A percentile compares a stretch with the other conserved stretches of the same genome.
Conservation (phyloP, 2,888 invertebrate species). For the Drosophila niveifrons region DNA sequence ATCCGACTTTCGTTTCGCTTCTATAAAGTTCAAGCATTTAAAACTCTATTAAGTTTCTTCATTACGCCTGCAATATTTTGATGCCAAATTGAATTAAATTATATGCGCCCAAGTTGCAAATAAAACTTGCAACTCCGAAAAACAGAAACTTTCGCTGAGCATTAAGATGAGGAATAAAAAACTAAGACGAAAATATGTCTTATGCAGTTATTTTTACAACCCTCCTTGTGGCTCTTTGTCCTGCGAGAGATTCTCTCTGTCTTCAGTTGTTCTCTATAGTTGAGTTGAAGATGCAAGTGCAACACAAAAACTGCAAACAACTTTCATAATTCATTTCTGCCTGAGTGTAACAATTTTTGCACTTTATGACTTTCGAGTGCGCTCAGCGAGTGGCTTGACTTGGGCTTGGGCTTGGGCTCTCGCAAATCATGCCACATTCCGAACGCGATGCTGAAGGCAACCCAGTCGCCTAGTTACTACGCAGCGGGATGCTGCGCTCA, state of each 20-base stretch:
- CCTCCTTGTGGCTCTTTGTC: constrained; percentile 6
- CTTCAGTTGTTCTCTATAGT: constrained; percentile 18
- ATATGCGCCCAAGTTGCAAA: constrained; percentile 64
- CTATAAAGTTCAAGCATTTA: constrained; percentile 41
- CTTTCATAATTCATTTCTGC: constrained; percentile 80
- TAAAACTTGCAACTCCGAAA: constrained; percentile 52
- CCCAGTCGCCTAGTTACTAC: constrained; percentile 8
- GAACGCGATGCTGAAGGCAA: constrained; percentile 26
- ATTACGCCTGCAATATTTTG: constrained; percentile 66
- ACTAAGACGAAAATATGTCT: constrained; percentile 56
- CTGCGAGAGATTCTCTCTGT: constrained; percentile 15
- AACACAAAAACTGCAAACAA: constrained; percentile 68
- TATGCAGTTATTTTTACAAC: constrained; percentile 38
- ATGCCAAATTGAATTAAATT: constrained; percentile 74
- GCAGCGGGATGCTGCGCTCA: constrained; percentile 47
- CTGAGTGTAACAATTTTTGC: constrained; percentile 82
- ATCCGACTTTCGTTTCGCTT: constrained; percentile 29
- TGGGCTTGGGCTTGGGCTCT: constrained; percentile 6
- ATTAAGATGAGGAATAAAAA: constrained; percentile 6
- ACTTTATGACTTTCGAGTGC: constrained; percentile 79
- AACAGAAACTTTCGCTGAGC: constrained; percentile 55
- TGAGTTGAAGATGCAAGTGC: constrained; percentile 41
- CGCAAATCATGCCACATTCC: constrained; percentile 72
- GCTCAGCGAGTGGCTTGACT: constrained; percentile 65
- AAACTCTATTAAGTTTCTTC: constrained; percentile 48